These are phyloP conservation scores for Clunio marinus DNA, from an alignment of 2,888 invertebrate species.

Conservation along the genomic window DNA sequence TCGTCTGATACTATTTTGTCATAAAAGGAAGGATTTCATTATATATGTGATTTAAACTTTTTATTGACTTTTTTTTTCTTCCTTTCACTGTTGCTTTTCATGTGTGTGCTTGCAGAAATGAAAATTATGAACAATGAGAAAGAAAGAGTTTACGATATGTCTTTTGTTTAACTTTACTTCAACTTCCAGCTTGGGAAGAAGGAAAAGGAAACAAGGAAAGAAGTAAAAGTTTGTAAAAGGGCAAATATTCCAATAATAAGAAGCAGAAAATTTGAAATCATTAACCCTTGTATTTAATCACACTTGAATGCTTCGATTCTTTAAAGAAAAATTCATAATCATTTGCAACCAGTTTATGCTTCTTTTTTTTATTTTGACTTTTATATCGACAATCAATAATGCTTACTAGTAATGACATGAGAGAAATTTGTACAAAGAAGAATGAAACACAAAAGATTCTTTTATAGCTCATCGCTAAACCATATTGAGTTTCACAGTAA, in stretches of 20 bases:
- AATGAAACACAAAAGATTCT: not conserved
- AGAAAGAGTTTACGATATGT: slow-evolving; percentile 15
- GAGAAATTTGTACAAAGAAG: slow-evolving; percentile 20
- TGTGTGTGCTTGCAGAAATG: not conserved
- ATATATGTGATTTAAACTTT: slow-evolving; percentile 20
- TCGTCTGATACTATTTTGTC: slow-evolving; percentile 23
- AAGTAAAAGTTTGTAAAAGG: not conserved
- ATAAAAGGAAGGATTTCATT: slow-evolving; percentile 36
- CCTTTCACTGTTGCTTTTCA: slow-evolving; percentile 11
- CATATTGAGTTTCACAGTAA: not conserved
- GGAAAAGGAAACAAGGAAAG: not conserved
- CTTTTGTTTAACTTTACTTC: slow-evolving; percentile 12
- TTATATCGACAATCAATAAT: slow-evolving; percentile 25
- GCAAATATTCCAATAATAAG: not conserved
- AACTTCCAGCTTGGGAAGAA: not conserved
- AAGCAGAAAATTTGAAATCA: slow-evolving; percentile 18
- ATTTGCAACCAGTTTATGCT: not conserved
- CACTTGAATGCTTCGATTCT: slow-evolving; percentile 27
- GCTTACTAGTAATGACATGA: not conserved
- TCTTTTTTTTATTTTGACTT: slow-evolving; percentile 12
- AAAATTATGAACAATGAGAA: not conserved
- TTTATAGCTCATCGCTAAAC: too few relatives aligned
- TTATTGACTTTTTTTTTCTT: slow-evolving; percentile 28
- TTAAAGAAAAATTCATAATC: slow-evolving; percentile 17
- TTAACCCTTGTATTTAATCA: slow-evolving; percentile 37